Evolutionary conservation across 2,888 invertebrate species (phyloP).

Genomic region (Nudaria mundana): DNA sequence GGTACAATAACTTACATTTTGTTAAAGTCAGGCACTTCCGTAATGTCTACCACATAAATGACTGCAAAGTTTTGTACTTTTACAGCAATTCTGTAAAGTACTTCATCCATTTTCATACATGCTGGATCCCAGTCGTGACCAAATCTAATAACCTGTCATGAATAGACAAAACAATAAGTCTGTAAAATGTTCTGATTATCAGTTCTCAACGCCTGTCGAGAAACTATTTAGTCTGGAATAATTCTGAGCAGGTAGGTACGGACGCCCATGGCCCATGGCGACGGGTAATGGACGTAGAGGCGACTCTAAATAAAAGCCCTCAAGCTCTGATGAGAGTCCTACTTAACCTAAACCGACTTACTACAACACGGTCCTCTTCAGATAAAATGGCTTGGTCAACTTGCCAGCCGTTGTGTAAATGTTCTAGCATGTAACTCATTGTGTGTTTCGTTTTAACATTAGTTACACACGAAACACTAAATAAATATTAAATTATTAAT

Average conservation of each 20-base stretch:
- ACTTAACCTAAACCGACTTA: conserved; percentile 81
- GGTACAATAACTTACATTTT: conserved; percentile 90
- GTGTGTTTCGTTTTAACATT: too few relatives aligned
- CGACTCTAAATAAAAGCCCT: too few relatives aligned
- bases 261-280: too few relatives aligned
- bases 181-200: too few relatives aligned
- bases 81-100: conserved; percentile 96
- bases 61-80: conserved; percentile 99
- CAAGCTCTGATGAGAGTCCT: too few relatives aligned
- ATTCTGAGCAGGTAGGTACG: too few relatives aligned
- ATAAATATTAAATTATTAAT: too few relatives aligned
- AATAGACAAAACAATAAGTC: too few relatives aligned
- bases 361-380: conserved; percentile 98
- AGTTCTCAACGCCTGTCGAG: too few relatives aligned
- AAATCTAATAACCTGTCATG: conserved; percentile 92
- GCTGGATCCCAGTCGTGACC: conserved; percentile 99
- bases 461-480: too few relatives aligned
- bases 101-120: conserved; percentile 99
- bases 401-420: conserved; percentile 99
- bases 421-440: conserved; percentile 99
- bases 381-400: conserved; percentile 99
- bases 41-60: conserved; percentile 98
- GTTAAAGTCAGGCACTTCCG: conserved; percentile 99
- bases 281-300: background rate
- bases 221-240: too few relatives aligned